A percentile compares a stretch with the other conserved stretches of the same genome.
These are phyloP conservation scores for Gobio gobio DNA, from an alignment of 2,113 vertebrate genomes.

Conservation along the genomic window DNA sequence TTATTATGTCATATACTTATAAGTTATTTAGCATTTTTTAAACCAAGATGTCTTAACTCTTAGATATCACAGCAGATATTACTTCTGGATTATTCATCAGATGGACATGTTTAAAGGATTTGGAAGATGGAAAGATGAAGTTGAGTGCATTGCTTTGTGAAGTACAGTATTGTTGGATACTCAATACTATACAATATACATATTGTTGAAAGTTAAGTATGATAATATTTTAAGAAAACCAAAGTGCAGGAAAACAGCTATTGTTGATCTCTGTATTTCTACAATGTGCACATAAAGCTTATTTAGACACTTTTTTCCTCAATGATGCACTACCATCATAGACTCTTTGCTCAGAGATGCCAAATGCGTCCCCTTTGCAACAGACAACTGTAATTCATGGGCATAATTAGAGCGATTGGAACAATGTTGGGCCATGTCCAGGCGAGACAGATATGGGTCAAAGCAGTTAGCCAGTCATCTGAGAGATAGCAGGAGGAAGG, in stretches of 20 bases:
- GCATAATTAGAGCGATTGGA: slow-evolving; percentile 76
- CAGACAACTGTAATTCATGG: slow-evolving; percentile 70
- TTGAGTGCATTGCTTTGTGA: not conserved
- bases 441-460: slow-evolving; percentile 76
- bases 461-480: slow-evolving; percentile 66
- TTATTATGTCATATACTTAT: not conserved
- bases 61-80: not conserved
- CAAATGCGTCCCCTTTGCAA: slow-evolving; percentile 20
- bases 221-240: not conserved
- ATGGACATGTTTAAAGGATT: not conserved
- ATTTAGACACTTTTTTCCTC: slow-evolving; percentile 2
- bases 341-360: slow-evolving; percentile 34
- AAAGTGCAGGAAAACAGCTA: not conserved
- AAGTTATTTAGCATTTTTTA: no score
- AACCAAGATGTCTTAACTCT: no score
- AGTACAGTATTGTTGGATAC: not conserved
- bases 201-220: not conserved
- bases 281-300: not conserved
- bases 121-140: not conserved
- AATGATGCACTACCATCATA: slow-evolving; percentile 19
- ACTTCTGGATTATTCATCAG: not conserved
- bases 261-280: not conserved
- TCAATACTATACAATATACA: not conserved
- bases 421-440: slow-evolving; percentile 71
- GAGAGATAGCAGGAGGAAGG: slow-evolving; percentile 51